Conservation (phyloP, 2,113 vertebrate species). For the Phoxinus phoxinus region DNA sequence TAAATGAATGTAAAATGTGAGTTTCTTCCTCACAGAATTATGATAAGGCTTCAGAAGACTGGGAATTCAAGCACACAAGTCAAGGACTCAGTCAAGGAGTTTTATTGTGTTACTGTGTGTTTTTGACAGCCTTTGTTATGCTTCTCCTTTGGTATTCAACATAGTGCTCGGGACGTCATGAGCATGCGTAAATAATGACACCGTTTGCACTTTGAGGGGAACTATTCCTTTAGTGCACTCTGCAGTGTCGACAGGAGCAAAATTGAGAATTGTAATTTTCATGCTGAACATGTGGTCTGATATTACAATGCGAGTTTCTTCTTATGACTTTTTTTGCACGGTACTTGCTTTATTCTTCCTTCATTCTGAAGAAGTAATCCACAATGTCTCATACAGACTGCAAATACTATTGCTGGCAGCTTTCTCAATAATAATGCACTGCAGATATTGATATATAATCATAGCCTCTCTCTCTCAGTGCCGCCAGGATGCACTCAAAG, state of each 20-base stretch:
- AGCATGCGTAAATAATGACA: background rate
- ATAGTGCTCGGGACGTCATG: background rate
- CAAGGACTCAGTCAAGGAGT: background rate
- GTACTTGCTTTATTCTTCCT: constrained; percentile 1
- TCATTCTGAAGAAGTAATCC: background rate
- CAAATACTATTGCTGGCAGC: background rate
- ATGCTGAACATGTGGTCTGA: constrained; percentile 13
- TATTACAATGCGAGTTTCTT: background rate
- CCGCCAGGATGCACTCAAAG: background rate
- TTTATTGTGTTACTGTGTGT: background rate
- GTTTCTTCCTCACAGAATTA: background rate
- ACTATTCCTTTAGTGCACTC: background rate
- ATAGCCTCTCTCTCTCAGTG: background rate
- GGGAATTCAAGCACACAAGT: background rate
- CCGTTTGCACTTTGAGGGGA: background rate
- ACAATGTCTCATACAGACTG: background rate
- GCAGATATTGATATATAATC: constrained; percentile 34
- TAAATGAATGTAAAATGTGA: background rate
- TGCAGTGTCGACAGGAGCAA: background rate
- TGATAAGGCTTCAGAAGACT: background rate
- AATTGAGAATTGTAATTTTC: constrained; percentile 17
- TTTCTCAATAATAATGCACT: constrained; percentile 29
- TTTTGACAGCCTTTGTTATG: background rate
- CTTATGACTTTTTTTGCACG: background rate
- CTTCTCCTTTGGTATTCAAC: background rate